A percentile compares a stretch with the other conserved stretches of the same genome.
phyloP scores from a whole-genome alignment of 2,113 vertebrate genomes.

The Chlorocebus sabaeus region DNA sequence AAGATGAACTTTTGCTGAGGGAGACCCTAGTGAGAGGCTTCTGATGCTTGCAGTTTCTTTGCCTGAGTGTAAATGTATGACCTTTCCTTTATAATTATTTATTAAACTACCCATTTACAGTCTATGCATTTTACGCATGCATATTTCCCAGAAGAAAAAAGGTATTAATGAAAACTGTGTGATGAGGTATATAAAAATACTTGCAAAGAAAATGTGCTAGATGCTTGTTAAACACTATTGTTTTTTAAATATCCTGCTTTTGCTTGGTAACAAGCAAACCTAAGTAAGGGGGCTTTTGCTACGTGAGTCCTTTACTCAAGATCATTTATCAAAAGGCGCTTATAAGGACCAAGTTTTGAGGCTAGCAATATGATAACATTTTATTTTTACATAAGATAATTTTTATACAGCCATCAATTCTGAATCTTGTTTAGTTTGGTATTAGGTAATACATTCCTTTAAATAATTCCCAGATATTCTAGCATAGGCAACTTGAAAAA shows the following conservation, averaged over 20 bases:
- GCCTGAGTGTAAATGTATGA: too few species aligned
- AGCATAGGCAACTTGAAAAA: too few species aligned
- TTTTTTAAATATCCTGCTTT: neutral
- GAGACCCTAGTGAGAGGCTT: neutral
- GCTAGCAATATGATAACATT: neutral
- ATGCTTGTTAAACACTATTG: neutral
- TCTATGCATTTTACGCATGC: too few species aligned
- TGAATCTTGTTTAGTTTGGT: neutral
- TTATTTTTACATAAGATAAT: slow-evolving; percentile 18
- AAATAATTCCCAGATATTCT: too few species aligned
- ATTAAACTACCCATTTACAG: too few species aligned
- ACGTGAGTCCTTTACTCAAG: neutral
- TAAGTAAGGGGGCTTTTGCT: neutral
- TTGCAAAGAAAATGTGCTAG: neutral
- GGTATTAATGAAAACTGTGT: too few species aligned
- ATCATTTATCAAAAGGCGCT: neutral
- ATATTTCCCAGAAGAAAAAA: too few species aligned
- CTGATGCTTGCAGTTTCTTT: too few species aligned
- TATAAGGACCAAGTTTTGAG: neutral
- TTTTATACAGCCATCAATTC: neutral
- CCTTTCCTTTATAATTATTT: too few species aligned
- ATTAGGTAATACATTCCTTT: neutral
- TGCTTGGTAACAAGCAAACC: neutral
- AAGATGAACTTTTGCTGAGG: too few species aligned
- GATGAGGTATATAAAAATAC: neutral